phyloP scores from a whole-genome alignment of 2,797 vertebrate species.

The Cossypha caffra region DNA sequence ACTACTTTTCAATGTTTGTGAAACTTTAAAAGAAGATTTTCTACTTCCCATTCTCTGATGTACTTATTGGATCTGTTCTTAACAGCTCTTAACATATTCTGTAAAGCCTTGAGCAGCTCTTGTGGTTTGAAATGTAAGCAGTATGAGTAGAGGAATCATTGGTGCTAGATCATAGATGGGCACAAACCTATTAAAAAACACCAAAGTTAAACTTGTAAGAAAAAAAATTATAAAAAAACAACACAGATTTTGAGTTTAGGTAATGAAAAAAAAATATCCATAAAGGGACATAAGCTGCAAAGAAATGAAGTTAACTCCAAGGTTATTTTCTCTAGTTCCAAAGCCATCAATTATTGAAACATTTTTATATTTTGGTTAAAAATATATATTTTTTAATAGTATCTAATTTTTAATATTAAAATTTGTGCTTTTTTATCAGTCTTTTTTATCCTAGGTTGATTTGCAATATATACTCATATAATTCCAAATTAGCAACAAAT shows the following conservation, averaged over 20 bases:
- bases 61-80: neutral
- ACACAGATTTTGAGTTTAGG: neutral
- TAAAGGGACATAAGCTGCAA: neutral
- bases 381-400: accelerated
- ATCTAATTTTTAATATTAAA: neutral
- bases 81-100: neutral
- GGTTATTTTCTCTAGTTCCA: neutral
- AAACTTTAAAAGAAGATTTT: neutral
- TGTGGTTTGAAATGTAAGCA: neutral
- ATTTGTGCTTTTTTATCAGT: accelerated
- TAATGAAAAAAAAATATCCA: neutral
- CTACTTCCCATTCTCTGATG: neutral
- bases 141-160: neutral
- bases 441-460: neutral
- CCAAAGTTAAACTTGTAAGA: neutral
- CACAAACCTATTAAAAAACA: neutral
- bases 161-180: neutral
- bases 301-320: neutral
- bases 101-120: neutral
- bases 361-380: neutral
- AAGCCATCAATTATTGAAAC: neutral
- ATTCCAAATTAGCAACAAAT: neutral
- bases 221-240: accelerated
- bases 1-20: neutral
- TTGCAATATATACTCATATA: neutral